Evolutionary conservation across 2,797 vertebrate genomes (phyloP).

Genomic region (Aldrovandia affinis): DNA sequence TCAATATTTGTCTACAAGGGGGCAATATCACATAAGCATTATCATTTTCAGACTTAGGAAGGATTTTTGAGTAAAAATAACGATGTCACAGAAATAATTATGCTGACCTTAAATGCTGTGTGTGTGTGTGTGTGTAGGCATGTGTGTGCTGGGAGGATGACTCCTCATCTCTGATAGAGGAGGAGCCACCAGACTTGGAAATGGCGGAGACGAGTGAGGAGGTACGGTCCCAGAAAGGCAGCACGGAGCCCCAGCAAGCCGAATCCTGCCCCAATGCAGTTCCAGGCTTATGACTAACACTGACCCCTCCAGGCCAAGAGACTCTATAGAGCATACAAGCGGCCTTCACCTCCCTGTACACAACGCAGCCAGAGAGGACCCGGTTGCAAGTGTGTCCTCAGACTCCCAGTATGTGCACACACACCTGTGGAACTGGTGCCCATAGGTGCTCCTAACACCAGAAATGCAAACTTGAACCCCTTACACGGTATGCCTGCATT

Average conservation of each 20-base stretch:
- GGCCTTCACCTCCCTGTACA: not conserved
- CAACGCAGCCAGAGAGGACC: not conserved
- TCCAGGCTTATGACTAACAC: not conserved
- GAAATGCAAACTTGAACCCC: not conserved
- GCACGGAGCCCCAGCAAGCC: slow-evolving; percentile 39
- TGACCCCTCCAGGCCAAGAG: not conserved
- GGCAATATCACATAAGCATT: not conserved
- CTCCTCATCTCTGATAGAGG: slow-evolving; percentile 58
- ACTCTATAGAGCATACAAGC: not conserved
- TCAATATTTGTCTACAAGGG: not conserved
- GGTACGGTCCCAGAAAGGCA: slow-evolving; percentile 23
- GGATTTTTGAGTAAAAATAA: not conserved
- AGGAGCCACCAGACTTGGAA: slow-evolving; percentile 65
- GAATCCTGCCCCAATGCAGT: not conserved
- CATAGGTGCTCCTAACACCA: too few relatives aligned
- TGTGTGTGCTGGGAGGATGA: slow-evolving; percentile 38
- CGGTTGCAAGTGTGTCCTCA: not conserved
- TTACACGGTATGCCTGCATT: not conserved
- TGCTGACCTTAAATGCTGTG: not conserved
- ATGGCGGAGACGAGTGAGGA: slow-evolving; percentile 61
- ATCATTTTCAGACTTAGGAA: not conserved
- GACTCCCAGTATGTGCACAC: not conserved
- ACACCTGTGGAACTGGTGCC: not conserved
- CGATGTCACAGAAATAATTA: not conserved
- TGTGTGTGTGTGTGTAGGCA: slow-evolving; percentile 18